Evolutionary conservation across 30 jellyfish, hydroid and myxozoan species (phyloP), one percentile per base, ranked within the genome.

Genomic region (Nemopilema nomurai): DNA sequence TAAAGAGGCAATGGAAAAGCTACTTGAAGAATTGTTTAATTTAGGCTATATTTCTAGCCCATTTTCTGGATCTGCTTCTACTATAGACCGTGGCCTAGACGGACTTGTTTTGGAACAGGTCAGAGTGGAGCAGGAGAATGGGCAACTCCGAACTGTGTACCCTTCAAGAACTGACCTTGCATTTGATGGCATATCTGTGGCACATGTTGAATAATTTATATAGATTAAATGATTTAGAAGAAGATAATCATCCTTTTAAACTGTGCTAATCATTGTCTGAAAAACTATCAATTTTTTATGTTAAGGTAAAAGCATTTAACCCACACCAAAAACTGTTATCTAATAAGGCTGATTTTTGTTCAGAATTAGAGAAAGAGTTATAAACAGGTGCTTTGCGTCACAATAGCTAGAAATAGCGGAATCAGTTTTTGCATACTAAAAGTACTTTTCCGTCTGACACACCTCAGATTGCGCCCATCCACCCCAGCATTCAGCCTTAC

Each of bases 151-250:
- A 51, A 76, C 75, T 49, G 86, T 91, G 21, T 91, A 22, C 62
- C 97, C 97, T 0, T 91, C 97, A 4, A 91, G 81, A 25, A 81
- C 81, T 73, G 97, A 91, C 62, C 67, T 91, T 51, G 74, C 85
- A 23, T 91, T 91, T 23, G 83, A 69, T 24, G 79, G 69, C 27
- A 81, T 89, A 20, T 84, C 80, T 13, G 96, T 89, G 27, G n/a
- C 86, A 41, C 74, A 70, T 72, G 69, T 69, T 62, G 91, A 83
- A n/a, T 83, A 80, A 83, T n/a, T 17, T 65, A 6, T 20, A 13
- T 8, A 32, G 18, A 0, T 18, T 28, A 0, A 1, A 18, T 24
- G 21, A 32, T 1, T 18, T 4, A 25, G 63, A 19, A 28, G 53
- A 70, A 8, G 27, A n/a, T 67, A 51, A 24, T 63, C 29, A 19